phyloP scores from a whole-genome alignment of 2,113 vertebrate genomes.

The Lepus americanus region DNA sequence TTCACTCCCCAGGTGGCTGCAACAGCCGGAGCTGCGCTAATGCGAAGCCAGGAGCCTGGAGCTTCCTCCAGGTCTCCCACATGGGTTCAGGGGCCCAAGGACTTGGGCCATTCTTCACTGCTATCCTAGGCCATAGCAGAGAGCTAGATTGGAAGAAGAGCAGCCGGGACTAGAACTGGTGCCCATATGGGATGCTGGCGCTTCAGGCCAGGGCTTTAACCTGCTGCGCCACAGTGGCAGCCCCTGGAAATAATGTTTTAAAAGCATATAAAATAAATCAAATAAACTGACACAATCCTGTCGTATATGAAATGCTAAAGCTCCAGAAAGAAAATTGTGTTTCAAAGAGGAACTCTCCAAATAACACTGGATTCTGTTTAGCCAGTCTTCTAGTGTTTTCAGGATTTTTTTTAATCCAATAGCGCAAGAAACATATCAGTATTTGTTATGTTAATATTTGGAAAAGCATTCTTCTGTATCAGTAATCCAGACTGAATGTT shows the following conservation, averaged over 20 bases:
- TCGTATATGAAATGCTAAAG: not conserved
- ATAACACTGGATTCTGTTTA: slow-evolving; percentile 7
- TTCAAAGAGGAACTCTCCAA: slow-evolving; percentile 35
- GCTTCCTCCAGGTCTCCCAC: too few species aligned
- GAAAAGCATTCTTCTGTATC: not conserved
- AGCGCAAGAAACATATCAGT: not conserved
- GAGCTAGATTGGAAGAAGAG: too few species aligned
- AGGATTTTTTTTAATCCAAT: not conserved
- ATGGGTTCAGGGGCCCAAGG: too few species aligned
- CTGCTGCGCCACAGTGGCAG: too few species aligned
- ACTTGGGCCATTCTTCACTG: too few species aligned
- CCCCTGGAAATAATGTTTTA: not conserved
- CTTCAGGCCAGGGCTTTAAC: too few species aligned
- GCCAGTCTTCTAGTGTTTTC: not conserved
- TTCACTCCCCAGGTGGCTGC: too few species aligned
- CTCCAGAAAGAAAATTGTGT: not conserved
- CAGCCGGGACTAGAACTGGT: too few species aligned
- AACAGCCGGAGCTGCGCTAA: too few species aligned
- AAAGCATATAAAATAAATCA: not conserved
- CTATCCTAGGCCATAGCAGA: too few species aligned
- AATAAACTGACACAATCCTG: not conserved
- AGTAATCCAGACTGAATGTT: not conserved
- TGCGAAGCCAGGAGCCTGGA: too few species aligned
- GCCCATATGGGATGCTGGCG: too few species aligned
- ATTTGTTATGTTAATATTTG: not conserved